Evolutionary conservation across 2,113 vertebrate genomes (phyloP).

Genomic region (Progne subis): DNA sequence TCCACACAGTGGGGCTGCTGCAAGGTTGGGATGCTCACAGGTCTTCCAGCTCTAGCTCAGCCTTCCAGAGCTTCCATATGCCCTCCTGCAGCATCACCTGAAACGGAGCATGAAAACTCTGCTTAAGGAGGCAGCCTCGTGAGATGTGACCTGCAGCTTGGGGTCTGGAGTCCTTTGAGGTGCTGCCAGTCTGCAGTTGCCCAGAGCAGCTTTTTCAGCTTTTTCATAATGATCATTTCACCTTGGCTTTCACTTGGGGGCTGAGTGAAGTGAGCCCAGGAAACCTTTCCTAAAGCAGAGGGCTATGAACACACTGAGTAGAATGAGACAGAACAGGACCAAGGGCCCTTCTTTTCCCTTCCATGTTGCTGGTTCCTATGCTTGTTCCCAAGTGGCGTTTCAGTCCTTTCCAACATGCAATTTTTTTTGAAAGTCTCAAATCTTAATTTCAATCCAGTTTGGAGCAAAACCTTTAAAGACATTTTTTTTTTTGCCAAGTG

Average conservation of each 20-base stretch:
- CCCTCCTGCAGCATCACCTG: neutral
- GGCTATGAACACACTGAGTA: neutral
- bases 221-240: neutral
- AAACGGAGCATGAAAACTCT: neutral
- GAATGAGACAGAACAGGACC: neutral
- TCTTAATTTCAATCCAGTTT: neutral
- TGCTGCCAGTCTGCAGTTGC: neutral
- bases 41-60: neutral
- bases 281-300: neutral
- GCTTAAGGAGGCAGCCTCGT: rapidly evolving
- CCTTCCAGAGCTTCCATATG: neutral
- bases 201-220: neutral
- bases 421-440: neutral
- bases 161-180: neutral
- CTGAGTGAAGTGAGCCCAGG: neutral
- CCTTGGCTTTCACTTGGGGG: neutral
- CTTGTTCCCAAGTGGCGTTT: neutral
- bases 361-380: neutral
- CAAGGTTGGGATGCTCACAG: neutral
- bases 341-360: neutral
- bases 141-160: neutral
- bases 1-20: neutral
- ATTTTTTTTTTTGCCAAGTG: neutral
- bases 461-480: neutral
- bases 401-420: neutral